Conservation (phyloP, 2,888 invertebrate species). For the Phlogophora meticulosa region DNA sequence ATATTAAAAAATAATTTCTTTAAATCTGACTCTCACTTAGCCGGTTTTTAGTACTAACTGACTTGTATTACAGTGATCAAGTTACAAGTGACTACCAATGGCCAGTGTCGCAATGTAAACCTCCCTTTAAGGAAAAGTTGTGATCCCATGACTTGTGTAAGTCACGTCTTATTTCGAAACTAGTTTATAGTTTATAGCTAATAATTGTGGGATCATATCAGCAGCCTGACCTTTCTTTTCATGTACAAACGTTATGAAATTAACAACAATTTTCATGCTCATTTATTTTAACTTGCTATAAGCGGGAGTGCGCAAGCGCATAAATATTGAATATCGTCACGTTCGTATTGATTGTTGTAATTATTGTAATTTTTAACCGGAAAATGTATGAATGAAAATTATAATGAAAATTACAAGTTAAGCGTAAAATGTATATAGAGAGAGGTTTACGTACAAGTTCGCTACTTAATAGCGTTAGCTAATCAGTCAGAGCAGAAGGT, state of each 20-base stretch:
- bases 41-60: not conserved
- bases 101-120: constrained; percentile 25
- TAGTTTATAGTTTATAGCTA: constrained; percentile 53
- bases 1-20: too few relatives aligned
- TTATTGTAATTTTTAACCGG: too few relatives aligned
- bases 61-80: not conserved
- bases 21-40: too few relatives aligned
- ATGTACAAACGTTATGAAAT: constrained; percentile 41
- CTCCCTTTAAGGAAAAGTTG: constrained; percentile 45
- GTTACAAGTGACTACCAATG: constrained; percentile 1
- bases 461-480: constrained; percentile 13
- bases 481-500: constrained; percentile 22
- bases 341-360: constrained; percentile 3
- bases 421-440: constrained; percentile 5
- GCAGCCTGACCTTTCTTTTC: constrained; percentile 53
- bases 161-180: constrained; percentile 57
- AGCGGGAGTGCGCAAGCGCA: not conserved
- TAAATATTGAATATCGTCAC: not conserved
- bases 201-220: constrained; percentile 59
- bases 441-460: constrained; percentile 8
- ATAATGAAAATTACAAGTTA: too few relatives aligned
- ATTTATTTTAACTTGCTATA: constrained; percentile 38
- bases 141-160: constrained; percentile 48
- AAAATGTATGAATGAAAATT: too few relatives aligned
- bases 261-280: constrained; percentile 40